Evolutionary conservation across 1,140 invertebrate species (phyloP), one percentile per base, ranked within the genome.

Genomic region (Zaprionus davidi): DNA sequence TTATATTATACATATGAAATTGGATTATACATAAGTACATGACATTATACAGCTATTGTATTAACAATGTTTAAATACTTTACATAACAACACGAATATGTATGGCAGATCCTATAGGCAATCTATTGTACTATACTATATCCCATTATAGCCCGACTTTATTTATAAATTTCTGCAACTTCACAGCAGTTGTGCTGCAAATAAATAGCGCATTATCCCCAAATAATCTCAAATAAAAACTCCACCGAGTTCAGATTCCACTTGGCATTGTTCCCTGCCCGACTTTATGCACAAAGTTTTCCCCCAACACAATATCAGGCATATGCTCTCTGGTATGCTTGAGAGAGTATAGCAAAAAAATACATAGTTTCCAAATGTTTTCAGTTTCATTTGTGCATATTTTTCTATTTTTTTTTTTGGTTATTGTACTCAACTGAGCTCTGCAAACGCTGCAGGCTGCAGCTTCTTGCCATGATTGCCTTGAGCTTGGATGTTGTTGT

Each of bases 401-500:
- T 15, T 26, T 38, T 60, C 22, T 57, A 15, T 1, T 1, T 51
- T 5, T 17, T 20, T 64, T 38, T 36, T 36, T 31, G 6, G 17
- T 24, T 20, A 5, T 28, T 41, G 12, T 31, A 51, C 38, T 34
- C 34, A 49, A 60, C 28, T 34, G 34, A 41, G 44, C 24, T 9
- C 12, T 9, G 31, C 31, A 31, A 11, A 31, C 9, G 20, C 55
- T 71, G 59, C 62, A 79, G 66, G 60, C 51, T 66, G 57, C 36
- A 58, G 28, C 53, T 73, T 38, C 68, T 83, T 68, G 17, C 17
- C 63, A 59, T 69, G 71, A 78, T 78, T 84, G 73, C 59, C 77
- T 58, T 26, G 63, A 74, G 78, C 62, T 56, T 55, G 59, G 24
- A 49, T 67, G 64, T 56, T 71, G 64, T 51, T 36, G 36, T 46